phyloP scores from a whole-genome alignment of 2,888 invertebrate species.

The Octonoba sinensis region DNA sequence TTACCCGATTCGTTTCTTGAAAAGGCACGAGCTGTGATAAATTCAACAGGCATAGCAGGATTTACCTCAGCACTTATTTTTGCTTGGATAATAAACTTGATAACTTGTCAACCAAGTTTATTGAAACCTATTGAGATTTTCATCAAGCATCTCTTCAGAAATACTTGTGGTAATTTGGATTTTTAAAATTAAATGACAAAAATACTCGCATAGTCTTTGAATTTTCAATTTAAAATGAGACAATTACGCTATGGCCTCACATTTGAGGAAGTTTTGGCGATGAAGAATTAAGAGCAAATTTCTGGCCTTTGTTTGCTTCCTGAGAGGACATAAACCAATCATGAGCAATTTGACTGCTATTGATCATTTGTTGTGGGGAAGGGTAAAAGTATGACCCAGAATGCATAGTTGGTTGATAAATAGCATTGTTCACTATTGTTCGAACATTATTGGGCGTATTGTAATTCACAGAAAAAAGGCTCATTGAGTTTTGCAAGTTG shows the following conservation, averaged over 20 bases:
- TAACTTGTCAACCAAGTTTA: too few relatives aligned
- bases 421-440: conserved; percentile 37
- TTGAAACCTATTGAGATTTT: too few relatives aligned
- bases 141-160: too few relatives aligned
- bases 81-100: too few relatives aligned
- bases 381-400: conserved; percentile 50
- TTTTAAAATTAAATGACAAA: too few relatives aligned
- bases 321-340: conserved; percentile 47
- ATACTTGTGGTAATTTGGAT: too few relatives aligned
- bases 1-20: too few relatives aligned
- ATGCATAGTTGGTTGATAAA: conserved; percentile 33
- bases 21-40: too few relatives aligned
- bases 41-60: too few relatives aligned
- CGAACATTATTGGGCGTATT: conserved; percentile 43
- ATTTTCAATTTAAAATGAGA: too few relatives aligned
- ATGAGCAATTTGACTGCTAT: conserved; percentile 22
- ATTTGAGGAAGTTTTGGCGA: conserved; percentile 49
- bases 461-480: conserved; percentile 53
- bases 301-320: conserved; percentile 25
- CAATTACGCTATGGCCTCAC: not conserved
- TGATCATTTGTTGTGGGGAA: conserved; percentile 28
- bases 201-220: too few relatives aligned
- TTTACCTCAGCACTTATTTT: too few relatives aligned
- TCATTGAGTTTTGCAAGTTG: conserved; percentile 45
- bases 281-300: conserved; percentile 21